Conservation (phyloP, 2,797 vertebrate genomes). For the Eospalax fontanierii region DNA sequence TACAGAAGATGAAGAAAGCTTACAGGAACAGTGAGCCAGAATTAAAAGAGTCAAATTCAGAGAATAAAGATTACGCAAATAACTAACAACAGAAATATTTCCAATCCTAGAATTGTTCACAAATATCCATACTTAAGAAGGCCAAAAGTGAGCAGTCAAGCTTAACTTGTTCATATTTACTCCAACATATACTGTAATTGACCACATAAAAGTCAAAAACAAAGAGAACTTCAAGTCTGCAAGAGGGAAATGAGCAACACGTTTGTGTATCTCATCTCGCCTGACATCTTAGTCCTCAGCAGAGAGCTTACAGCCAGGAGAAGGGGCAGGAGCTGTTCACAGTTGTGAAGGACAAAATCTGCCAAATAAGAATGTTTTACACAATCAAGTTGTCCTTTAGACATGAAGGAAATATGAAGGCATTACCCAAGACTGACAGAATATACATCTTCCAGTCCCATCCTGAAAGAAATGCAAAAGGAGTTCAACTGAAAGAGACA, state of each 20-base stretch:
- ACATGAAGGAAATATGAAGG: not conserved
- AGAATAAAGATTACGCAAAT: not conserved
- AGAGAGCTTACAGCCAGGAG: not conserved
- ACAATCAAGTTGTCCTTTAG: not conserved
- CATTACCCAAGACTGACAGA: not conserved
- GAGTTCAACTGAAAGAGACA: not conserved
- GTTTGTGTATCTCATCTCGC: too few relatives aligned
- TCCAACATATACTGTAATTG: not conserved
- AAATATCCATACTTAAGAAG: not conserved
- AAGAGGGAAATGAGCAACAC: not conserved
- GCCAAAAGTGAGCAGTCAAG: not conserved
- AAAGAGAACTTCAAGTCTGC: not conserved
- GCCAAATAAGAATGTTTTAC: not conserved
- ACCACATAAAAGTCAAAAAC: not conserved
- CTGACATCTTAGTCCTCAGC: not conserved
- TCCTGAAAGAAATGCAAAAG: not conserved
- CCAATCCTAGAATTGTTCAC: not conserved
- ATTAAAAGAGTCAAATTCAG: not conserved
- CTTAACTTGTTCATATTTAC: not conserved
- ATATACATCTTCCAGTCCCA: not conserved
- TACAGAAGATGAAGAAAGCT: not conserved
- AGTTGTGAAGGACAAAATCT: not conserved
- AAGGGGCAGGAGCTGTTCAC: not conserved
- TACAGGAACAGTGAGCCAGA: too few relatives aligned
- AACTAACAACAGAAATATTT: not conserved